Evolutionary conservation across 2,888 invertebrate species (phyloP).

Genomic region (Endomychus coccineus): DNA sequence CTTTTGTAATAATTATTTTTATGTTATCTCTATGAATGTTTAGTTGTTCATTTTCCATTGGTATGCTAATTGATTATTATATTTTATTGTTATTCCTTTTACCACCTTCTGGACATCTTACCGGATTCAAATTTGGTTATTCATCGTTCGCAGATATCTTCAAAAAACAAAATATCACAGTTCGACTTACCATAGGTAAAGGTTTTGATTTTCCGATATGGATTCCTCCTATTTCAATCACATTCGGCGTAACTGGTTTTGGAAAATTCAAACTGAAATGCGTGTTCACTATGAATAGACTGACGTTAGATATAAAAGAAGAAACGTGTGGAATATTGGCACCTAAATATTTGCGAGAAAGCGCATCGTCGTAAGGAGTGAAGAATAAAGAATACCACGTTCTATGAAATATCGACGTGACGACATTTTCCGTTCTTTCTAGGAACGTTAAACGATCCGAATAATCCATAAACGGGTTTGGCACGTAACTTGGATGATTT

Average conservation of each 20-base stretch:
- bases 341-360: constrained; percentile 4
- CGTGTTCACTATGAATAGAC: constrained; percentile 46
- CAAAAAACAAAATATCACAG: no score
- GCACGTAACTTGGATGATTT: constrained; percentile 46
- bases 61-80: no score
- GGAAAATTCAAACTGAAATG: constrained; percentile 42
- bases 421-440: constrained; percentile 43
- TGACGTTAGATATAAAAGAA: constrained; percentile 43
- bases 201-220: constrained; percentile 46
- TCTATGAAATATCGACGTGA: no score
- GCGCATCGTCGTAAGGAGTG: constrained; percentile 6
- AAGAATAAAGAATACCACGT: constrained; percentile 6
- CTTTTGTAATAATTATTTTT: no score
- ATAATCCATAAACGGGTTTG: constrained; percentile 43
- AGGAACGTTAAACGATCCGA: constrained; percentile 34
- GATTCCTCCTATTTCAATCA: constrained; percentile 51
- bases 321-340: constrained; percentile 23
- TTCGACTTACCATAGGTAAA: constrained; percentile 34
- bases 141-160: no score
- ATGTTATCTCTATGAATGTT: no score
- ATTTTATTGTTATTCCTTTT: no score
- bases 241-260: constrained; percentile 41
- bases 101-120: no score
- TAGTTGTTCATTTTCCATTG: no score
- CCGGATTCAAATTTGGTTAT: no score